These are phyloP conservation scores for Frankliniella intonsa DNA, from an alignment of 2,888 invertebrate genomes.

Conservation along the genomic window DNA sequence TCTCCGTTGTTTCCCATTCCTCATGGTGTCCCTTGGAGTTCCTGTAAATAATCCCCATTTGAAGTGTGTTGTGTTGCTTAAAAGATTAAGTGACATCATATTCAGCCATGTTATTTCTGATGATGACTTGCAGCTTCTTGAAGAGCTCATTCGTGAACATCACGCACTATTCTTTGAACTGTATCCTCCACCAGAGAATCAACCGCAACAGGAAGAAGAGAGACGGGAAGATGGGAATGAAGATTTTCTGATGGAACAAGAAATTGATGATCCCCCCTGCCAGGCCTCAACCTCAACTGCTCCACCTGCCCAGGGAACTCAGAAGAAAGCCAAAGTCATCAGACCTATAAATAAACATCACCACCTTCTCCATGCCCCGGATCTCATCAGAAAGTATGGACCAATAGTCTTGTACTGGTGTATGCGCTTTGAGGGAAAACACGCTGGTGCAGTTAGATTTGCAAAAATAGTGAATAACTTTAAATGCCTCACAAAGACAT, in stretches of 20 bases:
- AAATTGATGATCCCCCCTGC: background rate
- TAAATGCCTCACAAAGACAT: background rate
- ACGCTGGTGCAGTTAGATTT: background rate
- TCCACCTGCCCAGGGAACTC: background rate
- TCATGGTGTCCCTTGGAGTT: background rate
- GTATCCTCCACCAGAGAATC: background rate
- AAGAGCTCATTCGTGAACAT: background rate
- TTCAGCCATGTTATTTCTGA: background rate
- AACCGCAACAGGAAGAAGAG: background rate
- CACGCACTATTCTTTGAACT: background rate
- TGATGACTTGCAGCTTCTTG: background rate
- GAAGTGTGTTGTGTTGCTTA: background rate
- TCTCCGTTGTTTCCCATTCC: background rate
- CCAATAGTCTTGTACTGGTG: background rate
- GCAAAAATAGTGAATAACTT: background rate
- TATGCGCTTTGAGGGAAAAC: background rate
- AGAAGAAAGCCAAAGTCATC: background rate
- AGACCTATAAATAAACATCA: background rate
- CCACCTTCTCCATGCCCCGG: background rate
- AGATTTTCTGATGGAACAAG: background rate
- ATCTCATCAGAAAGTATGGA: background rate
- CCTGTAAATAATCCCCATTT: background rate
- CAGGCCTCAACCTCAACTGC: background rate
- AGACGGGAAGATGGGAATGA: background rate
- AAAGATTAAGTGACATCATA: background rate